phyloP scores from a whole-genome alignment of 2,888 invertebrate species.

The Aphodius granarius region DNA sequence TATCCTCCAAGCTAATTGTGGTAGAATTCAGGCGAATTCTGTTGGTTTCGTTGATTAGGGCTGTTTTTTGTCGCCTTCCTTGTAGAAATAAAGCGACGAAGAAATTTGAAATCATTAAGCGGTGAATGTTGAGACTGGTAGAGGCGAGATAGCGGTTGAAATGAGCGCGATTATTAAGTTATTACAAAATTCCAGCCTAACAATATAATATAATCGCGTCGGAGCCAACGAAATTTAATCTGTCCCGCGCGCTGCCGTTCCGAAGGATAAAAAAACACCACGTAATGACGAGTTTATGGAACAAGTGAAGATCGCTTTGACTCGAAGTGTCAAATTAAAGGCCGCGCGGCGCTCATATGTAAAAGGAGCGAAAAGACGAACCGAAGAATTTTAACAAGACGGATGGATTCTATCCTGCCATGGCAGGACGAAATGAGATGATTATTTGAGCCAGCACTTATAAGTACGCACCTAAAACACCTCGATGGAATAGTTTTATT shows the following conservation, averaged over 20 bases:
- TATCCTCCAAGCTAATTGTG: not conserved
- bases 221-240: not conserved
- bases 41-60: not conserved
- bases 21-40: not conserved
- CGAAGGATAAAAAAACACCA: not conserved
- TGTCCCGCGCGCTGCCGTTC: not conserved
- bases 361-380: not conserved
- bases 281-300: slow-evolving; percentile 9
- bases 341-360: not conserved
- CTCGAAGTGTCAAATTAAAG: slow-evolving; percentile 14
- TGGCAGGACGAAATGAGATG: not conserved
- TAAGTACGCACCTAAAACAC: not conserved
- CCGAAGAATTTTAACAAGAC: slow-evolving; percentile 13
- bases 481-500: not conserved
- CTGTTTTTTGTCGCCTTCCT: not conserved
- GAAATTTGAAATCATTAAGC: slow-evolving; percentile 14
- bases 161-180: slow-evolving; percentile 11
- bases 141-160: not conserved
- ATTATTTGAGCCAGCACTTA: not conserved
- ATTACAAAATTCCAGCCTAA: slow-evolving; percentile 12
- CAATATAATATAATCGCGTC: not conserved
- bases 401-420: not conserved
- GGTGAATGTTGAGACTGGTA: not conserved
- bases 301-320: slow-evolving; percentile 8
- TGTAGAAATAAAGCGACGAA: not conserved